phyloP scores from a whole-genome alignment of 2,888 invertebrate genomes.

The Autographa gamma region DNA sequence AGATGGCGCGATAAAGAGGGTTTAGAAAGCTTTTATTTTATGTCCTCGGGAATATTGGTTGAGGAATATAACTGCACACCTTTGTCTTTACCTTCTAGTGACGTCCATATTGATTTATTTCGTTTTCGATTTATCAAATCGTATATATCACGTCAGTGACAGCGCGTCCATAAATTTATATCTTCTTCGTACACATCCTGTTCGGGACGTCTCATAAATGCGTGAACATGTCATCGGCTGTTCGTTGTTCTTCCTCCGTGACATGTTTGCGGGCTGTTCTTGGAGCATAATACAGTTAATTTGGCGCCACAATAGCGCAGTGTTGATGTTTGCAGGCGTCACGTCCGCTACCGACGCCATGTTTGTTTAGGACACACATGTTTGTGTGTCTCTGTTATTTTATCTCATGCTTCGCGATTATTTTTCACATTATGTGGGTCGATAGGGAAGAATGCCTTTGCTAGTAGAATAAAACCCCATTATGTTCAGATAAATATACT shows the following conservation, averaged over 20 bases:
- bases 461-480: not conserved
- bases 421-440: conserved; percentile 47
- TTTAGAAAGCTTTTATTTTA: conserved; percentile 11
- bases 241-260: not conserved
- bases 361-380: conserved; percentile 59
- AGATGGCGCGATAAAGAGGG: conserved; percentile 19
- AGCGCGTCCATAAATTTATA: not conserved
- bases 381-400: conserved; percentile 65
- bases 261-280: conserved; percentile 43
- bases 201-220: not conserved
- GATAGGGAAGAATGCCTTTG: conserved; percentile 6
- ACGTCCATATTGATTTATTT: not conserved
- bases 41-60: conserved; percentile 17
- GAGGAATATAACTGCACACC: conserved; percentile 10
- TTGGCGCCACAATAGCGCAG: conserved; percentile 44
- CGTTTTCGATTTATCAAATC: too few species aligned
- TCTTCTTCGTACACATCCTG: not conserved
- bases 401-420: conserved; percentile 54
- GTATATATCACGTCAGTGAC: not conserved
- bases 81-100: not conserved
- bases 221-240: conserved; percentile 3
- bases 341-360: conserved; percentile 24
- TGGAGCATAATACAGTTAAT: conserved; percentile 53
- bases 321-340: conserved; percentile 49
- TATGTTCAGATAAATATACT: not conserved